Evolutionary conservation across 1,140 invertebrate species (phyloP).

Genomic region (Danaus plexippus): DNA sequence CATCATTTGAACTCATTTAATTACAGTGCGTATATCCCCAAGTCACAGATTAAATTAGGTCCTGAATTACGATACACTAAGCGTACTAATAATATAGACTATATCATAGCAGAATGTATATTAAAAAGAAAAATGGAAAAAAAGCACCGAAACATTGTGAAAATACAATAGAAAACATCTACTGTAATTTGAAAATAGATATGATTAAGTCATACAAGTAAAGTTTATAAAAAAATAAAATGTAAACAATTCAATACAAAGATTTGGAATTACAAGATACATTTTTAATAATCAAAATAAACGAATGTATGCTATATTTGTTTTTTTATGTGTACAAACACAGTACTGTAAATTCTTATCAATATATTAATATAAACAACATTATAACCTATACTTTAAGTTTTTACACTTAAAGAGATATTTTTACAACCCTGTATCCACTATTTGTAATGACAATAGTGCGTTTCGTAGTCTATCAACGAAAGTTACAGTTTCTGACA

Average conservation of each 20-base stretch:
- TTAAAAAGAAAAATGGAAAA: slow-evolving; percentile 6
- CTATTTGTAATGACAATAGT: slow-evolving; percentile 66
- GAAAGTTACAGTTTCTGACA: slow-evolving; percentile 23
- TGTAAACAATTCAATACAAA: slow-evolving; percentile 42
- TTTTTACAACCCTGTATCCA: slow-evolving; percentile 72
- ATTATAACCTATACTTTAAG: slow-evolving; percentile 60
- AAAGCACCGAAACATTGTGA: slow-evolving; percentile 22
- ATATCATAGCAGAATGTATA: slow-evolving; percentile 14
- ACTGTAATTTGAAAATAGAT: slow-evolving; percentile 25
- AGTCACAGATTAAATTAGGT: slow-evolving; percentile 14
- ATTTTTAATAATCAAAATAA: slow-evolving; percentile 47
- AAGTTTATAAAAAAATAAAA: slow-evolving; percentile 54
- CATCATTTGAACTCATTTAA: slow-evolving; percentile 22
- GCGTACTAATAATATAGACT: slow-evolving; percentile 13
- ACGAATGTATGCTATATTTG: slow-evolving; percentile 54
- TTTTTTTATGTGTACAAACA: slow-evolving; percentile 56
- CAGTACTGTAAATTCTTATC: slow-evolving; percentile 60
- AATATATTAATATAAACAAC: slow-evolving; percentile 68
- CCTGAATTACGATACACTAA: slow-evolving; percentile 16
- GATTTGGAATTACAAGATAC: slow-evolving; percentile 47
- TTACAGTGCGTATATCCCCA: slow-evolving; percentile 9
- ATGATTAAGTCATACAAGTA: slow-evolving; percentile 18
- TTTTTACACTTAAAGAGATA: slow-evolving; percentile 65
- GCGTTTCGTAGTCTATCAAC: slow-evolving; percentile 41
- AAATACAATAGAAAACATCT: slow-evolving; percentile 21